Percentiles rank a stretch among this genome's conserved stretches.
Evolutionary conservation across 2,888 invertebrate genomes (phyloP).

Genomic region (Conomelus anceps): DNA sequence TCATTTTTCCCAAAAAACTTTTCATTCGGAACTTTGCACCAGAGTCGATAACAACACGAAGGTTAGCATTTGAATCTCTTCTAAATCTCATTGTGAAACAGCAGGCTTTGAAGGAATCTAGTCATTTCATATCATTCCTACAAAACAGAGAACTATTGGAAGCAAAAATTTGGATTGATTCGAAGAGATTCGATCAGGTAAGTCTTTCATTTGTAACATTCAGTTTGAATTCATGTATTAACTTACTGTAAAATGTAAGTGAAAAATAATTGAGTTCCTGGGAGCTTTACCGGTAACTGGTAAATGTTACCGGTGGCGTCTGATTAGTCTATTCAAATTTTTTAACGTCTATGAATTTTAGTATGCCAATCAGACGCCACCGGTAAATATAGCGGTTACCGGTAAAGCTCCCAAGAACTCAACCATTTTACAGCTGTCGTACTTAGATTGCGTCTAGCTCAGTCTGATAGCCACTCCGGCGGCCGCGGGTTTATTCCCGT

Average conservation of each 20-base stretch:
- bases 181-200: conserved; percentile 49
- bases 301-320: no score
- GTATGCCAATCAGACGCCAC: no score
- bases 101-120: conserved; percentile 51
- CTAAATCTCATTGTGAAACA: conserved; percentile 52
- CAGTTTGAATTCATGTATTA: not conserved
- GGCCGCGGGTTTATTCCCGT: no score
- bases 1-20: conserved; percentile 62
- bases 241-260: not conserved
- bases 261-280: not conserved
- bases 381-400: no score
- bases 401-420: no score
- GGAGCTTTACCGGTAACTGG: no score
- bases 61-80: conserved; percentile 57
- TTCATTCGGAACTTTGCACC: conserved; percentile 64
- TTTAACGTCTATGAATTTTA: no score
- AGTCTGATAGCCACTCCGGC: no score
- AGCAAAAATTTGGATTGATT: conserved; percentile 53
- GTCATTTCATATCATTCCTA: conserved; percentile 54
- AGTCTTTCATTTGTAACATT: no score
- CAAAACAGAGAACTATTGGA: conserved; percentile 57
- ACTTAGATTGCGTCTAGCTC: no score
- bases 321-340: no score
- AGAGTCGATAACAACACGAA: conserved; percentile 56
- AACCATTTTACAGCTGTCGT: not conserved